Percentiles rank a stretch among this genome's conserved stretches.
phyloP scores from a whole-genome alignment of 2,113 vertebrate species.

The Dicaeum eximium region DNA sequence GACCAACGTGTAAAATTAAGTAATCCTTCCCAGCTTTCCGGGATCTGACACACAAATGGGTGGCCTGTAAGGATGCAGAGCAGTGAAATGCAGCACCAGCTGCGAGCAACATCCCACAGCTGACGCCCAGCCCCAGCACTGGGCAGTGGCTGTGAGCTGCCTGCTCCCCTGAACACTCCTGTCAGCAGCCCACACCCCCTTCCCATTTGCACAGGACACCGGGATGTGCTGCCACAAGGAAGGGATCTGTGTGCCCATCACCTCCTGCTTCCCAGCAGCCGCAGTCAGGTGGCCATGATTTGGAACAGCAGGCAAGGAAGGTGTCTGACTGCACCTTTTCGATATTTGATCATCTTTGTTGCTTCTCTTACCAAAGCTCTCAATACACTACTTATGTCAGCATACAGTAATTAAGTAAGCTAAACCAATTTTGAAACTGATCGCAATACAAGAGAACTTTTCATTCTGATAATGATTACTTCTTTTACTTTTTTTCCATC shows the following conservation, averaged over 20 bases:
- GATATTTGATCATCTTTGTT: background rate
- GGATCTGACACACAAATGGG: background rate
- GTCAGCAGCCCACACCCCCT: background rate
- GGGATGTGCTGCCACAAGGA: background rate
- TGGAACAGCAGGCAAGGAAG: background rate
- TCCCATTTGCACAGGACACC: background rate
- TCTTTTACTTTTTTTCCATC: background rate
- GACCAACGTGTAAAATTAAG: background rate
- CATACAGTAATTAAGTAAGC: background rate
- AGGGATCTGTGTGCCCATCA: accelerated
- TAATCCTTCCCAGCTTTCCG: accelerated
- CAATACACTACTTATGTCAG: background rate
- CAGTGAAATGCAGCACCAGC: background rate
- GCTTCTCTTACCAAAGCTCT: background rate
- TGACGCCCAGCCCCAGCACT: background rate
- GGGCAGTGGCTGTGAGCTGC: background rate
- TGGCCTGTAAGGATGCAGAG: background rate
- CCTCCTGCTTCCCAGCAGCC: background rate
- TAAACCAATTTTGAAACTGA: background rate
- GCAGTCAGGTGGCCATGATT: background rate
- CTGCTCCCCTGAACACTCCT: accelerated
- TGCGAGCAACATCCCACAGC: background rate
- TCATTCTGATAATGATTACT: background rate
- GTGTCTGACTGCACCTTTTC: background rate
- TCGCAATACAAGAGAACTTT: background rate